Conservation (phyloP, 2,888 invertebrate species). For the Cyrtodaria siliqua region DNA sequence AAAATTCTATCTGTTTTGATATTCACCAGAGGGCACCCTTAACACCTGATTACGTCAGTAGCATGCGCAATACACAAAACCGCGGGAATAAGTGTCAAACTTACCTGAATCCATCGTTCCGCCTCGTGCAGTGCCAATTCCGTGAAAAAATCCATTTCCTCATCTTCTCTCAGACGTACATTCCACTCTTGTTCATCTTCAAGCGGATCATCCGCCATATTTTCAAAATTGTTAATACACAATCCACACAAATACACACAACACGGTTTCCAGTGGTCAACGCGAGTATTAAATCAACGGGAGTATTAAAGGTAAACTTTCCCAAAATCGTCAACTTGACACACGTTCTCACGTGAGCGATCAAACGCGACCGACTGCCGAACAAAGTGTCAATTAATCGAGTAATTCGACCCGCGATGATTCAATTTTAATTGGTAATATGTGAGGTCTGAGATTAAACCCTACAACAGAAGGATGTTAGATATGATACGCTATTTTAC, state of each 20-base stretch:
- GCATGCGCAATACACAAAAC: conserved; percentile 25
- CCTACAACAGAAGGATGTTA: no score
- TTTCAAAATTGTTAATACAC: conserved; percentile 8
- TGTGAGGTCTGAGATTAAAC: no score
- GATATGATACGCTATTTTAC: no score
- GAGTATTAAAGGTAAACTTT: conserved; percentile 61
- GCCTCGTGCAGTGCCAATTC: conserved; percentile 85
- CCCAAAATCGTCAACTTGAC: conserved; percentile 34
- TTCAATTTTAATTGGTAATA: no score
- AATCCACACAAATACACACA: conserved; percentile 14
- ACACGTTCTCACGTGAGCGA: conserved; percentile 39
- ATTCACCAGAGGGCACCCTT: no score
- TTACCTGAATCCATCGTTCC: conserved; percentile 85
- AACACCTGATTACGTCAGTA: conserved; percentile 30
- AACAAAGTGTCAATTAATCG: no score
- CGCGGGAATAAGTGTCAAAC: conserved; percentile 51
- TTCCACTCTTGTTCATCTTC: conserved; percentile 65
- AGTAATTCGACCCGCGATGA: no score
- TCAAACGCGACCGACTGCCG: conserved; percentile 12
- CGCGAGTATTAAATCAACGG: no score
- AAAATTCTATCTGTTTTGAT: no score
- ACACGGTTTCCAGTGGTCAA: conserved; percentile 22
- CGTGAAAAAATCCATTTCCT: conserved; percentile 85
- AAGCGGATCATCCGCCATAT: conserved; percentile 58
- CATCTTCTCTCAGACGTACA: conserved; percentile 76